phyloP scores from a whole-genome alignment of 2,888 invertebrate genomes.

The Plemyria rubiginata region DNA sequence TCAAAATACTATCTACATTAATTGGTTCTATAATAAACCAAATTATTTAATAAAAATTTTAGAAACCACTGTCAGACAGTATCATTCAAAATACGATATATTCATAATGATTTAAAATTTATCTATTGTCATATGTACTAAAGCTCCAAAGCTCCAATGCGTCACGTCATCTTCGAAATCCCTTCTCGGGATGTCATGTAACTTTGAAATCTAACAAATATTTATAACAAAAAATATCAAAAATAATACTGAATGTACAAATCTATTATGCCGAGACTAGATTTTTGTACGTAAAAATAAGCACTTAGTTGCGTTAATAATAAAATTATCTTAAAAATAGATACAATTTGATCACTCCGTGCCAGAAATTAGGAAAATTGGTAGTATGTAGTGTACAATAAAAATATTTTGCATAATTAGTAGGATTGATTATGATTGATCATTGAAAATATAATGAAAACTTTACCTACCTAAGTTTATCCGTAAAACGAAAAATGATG shows the following conservation, averaged over 20 bases:
- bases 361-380: neutral
- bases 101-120: constrained; percentile 46
- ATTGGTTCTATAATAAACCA: constrained; percentile 10
- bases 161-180: constrained; percentile 60
- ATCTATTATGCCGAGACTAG: constrained; percentile 37
- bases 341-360: constrained; percentile 8
- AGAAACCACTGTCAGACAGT: constrained; percentile 57
- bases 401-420: too few species aligned
- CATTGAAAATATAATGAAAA: too few species aligned
- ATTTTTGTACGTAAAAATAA: constrained; percentile 28
- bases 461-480: too few species aligned
- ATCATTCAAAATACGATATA: constrained; percentile 56
- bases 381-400: too few species aligned
- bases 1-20: constrained; percentile 16
- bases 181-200: constrained; percentile 67
- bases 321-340: constrained; percentile 23
- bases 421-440: too few species aligned
- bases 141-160: constrained; percentile 65
- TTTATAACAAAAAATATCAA: constrained; percentile 39
- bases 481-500: too few species aligned
- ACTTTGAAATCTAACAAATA: constrained; percentile 59
- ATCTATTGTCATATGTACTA: constrained; percentile 72
- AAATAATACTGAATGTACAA: constrained; percentile 42
- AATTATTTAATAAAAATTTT: constrained; percentile 3
- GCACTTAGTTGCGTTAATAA: constrained; percentile 7